These are phyloP conservation scores for Neodontobutis hainanensis DNA, from an alignment of 2,113 vertebrate species.

Conservation along the genomic window DNA sequence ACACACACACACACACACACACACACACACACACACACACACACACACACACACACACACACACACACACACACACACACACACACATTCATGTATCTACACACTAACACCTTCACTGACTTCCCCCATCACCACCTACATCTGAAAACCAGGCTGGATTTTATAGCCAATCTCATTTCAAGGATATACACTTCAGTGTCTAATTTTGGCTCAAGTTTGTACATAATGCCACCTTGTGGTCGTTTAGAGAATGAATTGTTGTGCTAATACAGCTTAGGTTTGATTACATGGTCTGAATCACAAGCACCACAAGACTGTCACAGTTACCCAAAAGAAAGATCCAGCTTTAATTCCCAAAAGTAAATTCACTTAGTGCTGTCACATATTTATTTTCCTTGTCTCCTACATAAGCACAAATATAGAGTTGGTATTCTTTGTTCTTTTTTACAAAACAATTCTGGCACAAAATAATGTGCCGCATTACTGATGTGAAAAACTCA, in stretches of 20 bases:
- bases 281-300: slow-evolving; percentile 25
- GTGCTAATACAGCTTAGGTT: slow-evolving; percentile 21
- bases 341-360: slow-evolving; percentile 11
- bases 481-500: no score
- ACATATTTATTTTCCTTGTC: no score
- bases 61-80: slow-evolving; percentile 1
- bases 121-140: neutral
- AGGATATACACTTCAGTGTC: neutral
- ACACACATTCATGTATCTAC: neutral
- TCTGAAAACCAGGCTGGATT: neutral
- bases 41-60: slow-evolving; percentile 8
- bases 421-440: no score
- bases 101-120: neutral
- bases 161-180: slow-evolving; percentile 2
- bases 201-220: slow-evolving; percentile 6
- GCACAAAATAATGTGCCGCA: no score
- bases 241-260: slow-evolving; percentile 1
- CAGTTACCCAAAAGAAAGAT: slow-evolving; percentile 32
- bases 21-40: neutral
- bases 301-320: neutral
- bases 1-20: slow-evolving; percentile 4
- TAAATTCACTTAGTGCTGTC: neutral
- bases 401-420: no score
- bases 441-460: no score
- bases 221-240: slow-evolving; percentile 57